Evolutionary conservation across 2,113 vertebrate genomes (phyloP).

Genomic region (Sitta europaea): DNA sequence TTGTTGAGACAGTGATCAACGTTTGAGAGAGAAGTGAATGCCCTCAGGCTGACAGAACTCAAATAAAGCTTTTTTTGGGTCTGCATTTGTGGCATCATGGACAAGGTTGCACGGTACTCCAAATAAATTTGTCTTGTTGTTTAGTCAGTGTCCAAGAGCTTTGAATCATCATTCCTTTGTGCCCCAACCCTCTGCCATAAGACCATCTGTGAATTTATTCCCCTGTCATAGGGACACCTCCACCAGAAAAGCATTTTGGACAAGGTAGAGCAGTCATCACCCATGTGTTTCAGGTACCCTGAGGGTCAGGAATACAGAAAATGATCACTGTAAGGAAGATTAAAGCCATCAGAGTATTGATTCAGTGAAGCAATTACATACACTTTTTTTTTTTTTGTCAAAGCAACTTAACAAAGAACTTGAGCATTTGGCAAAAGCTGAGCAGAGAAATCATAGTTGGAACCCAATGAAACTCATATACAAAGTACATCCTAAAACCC

Average conservation of each 20-base stretch:
- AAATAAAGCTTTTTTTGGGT: not conserved
- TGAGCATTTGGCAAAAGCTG: not conserved
- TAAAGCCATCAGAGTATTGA: not conserved
- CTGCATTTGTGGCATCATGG: not conserved
- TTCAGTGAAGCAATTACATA: not conserved
- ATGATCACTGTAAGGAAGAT: not conserved
- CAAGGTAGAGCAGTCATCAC: not conserved
- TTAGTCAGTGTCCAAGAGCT: not conserved
- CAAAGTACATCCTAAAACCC: not conserved
- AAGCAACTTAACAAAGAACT: not conserved
- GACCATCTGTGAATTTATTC: not conserved
- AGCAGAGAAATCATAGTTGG: not conserved
- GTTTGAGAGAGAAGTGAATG: not conserved
- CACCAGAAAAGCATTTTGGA: not conserved
- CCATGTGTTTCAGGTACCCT: not conserved
- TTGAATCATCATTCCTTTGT: not conserved
- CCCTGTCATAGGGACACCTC: not conserved
- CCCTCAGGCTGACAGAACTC: not conserved
- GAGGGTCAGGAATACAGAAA: not conserved
- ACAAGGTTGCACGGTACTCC: not conserved
- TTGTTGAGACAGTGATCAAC: not conserved
- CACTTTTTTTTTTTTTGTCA: not conserved
- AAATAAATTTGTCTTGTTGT: not conserved
- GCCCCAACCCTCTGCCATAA: not conserved
- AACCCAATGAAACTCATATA: not conserved